Base-by-base conservation (phyloP, 2,888 invertebrate species). In the Parochlus steinenii region DNA sequence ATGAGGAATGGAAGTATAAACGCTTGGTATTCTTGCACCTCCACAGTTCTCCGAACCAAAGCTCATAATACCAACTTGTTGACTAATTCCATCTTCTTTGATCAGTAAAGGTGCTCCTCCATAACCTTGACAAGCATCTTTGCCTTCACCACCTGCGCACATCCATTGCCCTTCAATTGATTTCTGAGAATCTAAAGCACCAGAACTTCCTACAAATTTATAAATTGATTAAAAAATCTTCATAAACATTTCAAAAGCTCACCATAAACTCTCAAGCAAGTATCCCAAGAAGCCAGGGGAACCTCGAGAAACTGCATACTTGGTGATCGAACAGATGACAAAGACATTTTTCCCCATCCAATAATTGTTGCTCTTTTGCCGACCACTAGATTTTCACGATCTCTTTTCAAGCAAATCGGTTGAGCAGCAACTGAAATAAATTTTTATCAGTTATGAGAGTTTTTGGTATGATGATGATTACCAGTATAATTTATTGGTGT, bases 1-100 rank as follows among this genome's bases (percentile, higher is more conserved):
- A 51, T 75, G 75, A 16, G 74, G 75, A 29, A 81, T 63, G 44
- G 76, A 74, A 0, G 78, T 75, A 49, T 81, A 81, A 1, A 79
- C 80, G 44, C 80, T 79, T 3, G 81, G 80, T 1, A 78, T 66
- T 3, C 76, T 77, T 38, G 69, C 61, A 14, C 70, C 72, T 16
- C 77, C 75, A 47, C 80, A 77, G 52, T 79, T 77, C 45, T 77
- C 78, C 1, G 80, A 78, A 2, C 82, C 82, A 45, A 80, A 81
- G 0, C 81, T 81, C 42, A 82, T 69, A 23, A 82, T 74, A 19
- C 81, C 82, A 5, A 34, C 29, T 29, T 39, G 29, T 26, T 34
- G 26, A 23, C 29, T 35, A 24, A 65, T 65, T 16, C 70, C 70
- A 41, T 69, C 68, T 43, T 72, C 67, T 40, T 61, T 63, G 3